A percentile compares a stretch with the other conserved stretches of the same genome.
Evolutionary conservation across 2,797 vertebrate genomes (phyloP).

Genomic region (Pangasius larnaudii): DNA sequence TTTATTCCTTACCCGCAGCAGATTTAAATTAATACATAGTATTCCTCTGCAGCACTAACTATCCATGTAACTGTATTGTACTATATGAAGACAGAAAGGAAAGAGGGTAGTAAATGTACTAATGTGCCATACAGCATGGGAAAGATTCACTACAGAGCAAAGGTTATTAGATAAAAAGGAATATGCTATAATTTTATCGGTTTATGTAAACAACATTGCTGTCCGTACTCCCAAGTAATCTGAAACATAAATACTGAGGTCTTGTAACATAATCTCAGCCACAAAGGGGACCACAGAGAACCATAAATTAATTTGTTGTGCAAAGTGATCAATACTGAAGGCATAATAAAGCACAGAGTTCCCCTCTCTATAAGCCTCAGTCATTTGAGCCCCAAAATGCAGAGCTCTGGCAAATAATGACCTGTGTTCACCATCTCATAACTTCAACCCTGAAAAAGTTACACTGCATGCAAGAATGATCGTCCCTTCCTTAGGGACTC

Average conservation of each 20-base stretch:
- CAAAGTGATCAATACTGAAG: not conserved
- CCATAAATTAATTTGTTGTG: not conserved
- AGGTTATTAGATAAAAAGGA: not conserved
- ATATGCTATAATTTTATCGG: not conserved
- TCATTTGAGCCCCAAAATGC: not conserved
- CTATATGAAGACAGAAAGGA: not conserved
- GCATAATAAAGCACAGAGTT: not conserved
- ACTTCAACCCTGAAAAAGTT: not conserved
- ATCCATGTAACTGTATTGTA: not conserved
- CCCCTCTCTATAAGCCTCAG: not conserved
- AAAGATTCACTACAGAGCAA: not conserved
- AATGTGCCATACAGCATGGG: not conserved
- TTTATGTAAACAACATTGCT: not conserved
- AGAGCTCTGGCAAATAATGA: not conserved
- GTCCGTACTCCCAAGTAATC: too few species aligned
- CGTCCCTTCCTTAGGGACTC: not conserved
- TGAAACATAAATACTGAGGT: not conserved
- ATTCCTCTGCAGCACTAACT: not conserved
- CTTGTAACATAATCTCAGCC: slow-evolving; percentile 1
- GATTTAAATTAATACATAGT: not conserved
- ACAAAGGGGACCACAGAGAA: not conserved
- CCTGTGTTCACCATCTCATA: too few species aligned
- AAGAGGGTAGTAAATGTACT: not conserved
- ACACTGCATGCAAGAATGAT: not conserved
- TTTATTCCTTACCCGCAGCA: not conserved